phyloP scores from a whole-genome alignment of 1,140 invertebrate genomes.

The Drosophila nigromelanica region DNA sequence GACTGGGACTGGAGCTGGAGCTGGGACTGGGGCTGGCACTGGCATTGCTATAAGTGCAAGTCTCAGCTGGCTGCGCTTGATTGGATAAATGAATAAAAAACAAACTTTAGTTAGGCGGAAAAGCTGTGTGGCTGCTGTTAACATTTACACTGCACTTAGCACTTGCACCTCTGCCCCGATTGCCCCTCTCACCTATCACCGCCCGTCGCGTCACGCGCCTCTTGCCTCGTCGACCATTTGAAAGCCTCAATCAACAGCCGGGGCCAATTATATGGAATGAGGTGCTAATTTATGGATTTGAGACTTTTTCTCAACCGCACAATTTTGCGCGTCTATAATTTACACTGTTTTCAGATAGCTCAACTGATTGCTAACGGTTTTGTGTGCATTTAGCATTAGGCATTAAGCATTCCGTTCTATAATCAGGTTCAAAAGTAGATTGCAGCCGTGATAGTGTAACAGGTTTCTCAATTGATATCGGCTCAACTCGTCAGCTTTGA shows the following conservation, averaged over 20 bases:
- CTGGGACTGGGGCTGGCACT: background rate
- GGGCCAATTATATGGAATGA: constrained; percentile 75
- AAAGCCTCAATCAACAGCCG: constrained; percentile 73
- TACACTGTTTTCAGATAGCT: constrained; percentile 60
- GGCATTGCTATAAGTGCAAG: constrained; percentile 12
- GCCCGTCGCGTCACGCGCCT: background rate
- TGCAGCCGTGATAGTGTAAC: constrained; percentile 18
- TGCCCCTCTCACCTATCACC: background rate
- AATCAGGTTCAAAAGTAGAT: constrained; percentile 29
- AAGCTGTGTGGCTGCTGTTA: constrained; percentile 55
- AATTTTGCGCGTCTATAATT: constrained; percentile 68
- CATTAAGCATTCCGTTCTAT: constrained; percentile 8
- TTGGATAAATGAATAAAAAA: constrained; percentile 78
- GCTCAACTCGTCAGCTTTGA: background rate
- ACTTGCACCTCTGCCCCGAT: constrained; percentile 7
- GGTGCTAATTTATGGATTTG: constrained; percentile 81
- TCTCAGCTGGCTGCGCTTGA: constrained; percentile 60
- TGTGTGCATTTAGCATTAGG: constrained; percentile 46
- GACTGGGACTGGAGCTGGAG: background rate
- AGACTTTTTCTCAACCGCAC: constrained; percentile 49
- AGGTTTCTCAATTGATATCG: constrained; percentile 16
- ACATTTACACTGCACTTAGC: constrained; percentile 80
- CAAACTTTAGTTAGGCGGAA: constrained; percentile 55
- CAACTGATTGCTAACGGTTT: constrained; percentile 61
- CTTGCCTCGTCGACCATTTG: constrained; percentile 42